Evolutionary conservation across 2,888 invertebrate species (phyloP), one percentile per base, ranked within the genome.

Genomic region (Polia nebulosa): DNA sequence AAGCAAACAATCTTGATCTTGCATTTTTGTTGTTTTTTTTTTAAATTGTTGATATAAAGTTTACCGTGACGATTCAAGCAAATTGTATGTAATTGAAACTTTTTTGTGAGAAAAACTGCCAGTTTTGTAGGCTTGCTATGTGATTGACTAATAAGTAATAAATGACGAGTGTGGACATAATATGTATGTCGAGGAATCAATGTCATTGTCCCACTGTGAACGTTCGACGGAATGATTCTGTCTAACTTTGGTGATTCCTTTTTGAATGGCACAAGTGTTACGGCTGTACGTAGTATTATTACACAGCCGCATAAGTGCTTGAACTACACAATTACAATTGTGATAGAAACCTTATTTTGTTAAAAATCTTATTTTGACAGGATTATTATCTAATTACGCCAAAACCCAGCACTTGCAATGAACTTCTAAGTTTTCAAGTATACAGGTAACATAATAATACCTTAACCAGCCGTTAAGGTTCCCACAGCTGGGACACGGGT

Each of bases 51-150:
- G 17, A 11, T 67, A 9, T 27, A 17, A 17, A 44, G 15, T 36
- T 55, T 25, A 49, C 62, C 62, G 32, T 74, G 62, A 69, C 73
- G 58, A 17, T 59, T 62, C n/a, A 36, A 62, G 45, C 29, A 25
- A 59, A 65, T 11, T 68, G 36, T 76, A 8, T 41, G 7, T n/a
- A 34, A 53, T 62, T 75, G 53, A 7, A 1, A 45, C 20, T 45
- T 63, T 53, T 56, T 32, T 55, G 53, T 49, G 22, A 29, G n/a
- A 49, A 59, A 39, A 39, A 13, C 5, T 27, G 13, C 8, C 11
- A 34, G 45, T 41, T 34, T 11, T 53, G 13, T 61, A 29, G 34
- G 22, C 17, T 69, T 20, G 6, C 8, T 4, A 36, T 47, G 25
- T 17, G 32, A n/a, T 22, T 68, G 22, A 15, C 25, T 41, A 13